These are phyloP conservation scores for Hippasteria phrygiana DNA, from an alignment of 53 echinoderm and acorn worm genomes.

Conservation along the genomic window DNA sequence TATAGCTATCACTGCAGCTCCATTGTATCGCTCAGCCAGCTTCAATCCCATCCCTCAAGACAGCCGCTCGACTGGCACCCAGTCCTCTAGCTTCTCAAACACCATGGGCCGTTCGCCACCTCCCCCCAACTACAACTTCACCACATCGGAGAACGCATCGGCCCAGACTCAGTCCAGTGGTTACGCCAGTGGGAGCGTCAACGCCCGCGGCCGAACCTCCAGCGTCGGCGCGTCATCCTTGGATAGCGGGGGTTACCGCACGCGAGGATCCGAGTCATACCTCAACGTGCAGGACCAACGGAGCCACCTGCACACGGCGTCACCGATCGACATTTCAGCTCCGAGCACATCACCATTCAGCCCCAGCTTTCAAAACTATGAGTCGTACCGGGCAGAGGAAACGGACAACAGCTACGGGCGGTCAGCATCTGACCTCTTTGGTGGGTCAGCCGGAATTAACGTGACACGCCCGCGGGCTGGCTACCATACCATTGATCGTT, in stretches of 20 bases:
- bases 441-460: conserved; percentile 6
- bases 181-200: conserved; percentile 31
- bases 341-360: not conserved
- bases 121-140: conserved; percentile 34
- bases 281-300: not conserved
- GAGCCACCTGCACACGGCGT: not conserved
- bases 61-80: conserved; percentile 38
- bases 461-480: conserved; percentile 30
- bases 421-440: conserved; percentile 47
- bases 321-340: conserved; percentile 5
- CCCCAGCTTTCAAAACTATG: conserved; percentile 46
- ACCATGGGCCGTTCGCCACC: conserved; percentile 59
- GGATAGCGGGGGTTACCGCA: conserved; percentile 42
- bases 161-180: conserved; percentile 61
- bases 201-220: conserved; percentile 45
- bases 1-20: conserved; percentile 74
- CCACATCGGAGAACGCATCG: conserved; percentile 47
- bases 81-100: conserved; percentile 42
- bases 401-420: conserved; percentile 32
- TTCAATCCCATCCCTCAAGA: conserved; percentile 63
- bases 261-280: conserved; percentile 14
- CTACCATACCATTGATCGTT: conserved; percentile 67
- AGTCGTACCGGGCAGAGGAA: conserved; percentile 21
- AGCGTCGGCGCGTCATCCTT: conserved; percentile 32
- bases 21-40: conserved; percentile 59